Percentiles rank a stretch among this genome's conserved stretches.
Conservation (phyloP, 1,140 invertebrate genomes). For the Anoplolepis gracilipes region DNA sequence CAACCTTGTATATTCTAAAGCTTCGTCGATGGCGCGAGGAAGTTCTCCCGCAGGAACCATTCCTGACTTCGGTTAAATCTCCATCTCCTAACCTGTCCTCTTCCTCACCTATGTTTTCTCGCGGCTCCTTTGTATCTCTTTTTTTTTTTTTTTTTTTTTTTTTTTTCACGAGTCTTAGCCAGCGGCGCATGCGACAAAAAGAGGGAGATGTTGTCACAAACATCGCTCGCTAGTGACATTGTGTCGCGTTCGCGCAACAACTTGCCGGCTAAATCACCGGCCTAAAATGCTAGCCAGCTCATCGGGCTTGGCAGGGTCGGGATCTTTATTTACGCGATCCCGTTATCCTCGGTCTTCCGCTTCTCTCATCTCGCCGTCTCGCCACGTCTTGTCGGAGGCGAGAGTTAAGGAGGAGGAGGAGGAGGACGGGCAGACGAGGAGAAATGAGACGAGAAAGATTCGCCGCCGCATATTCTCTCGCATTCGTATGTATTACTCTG, state of each 20-base stretch:
- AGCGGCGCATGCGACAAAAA: slow-evolving; percentile 20
- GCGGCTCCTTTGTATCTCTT: background rate
- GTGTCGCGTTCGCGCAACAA: slow-evolving; percentile 14
- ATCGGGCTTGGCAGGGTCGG: background rate
- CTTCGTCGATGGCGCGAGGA: slow-evolving; percentile 20
- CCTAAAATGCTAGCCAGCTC: slow-evolving; percentile 20
- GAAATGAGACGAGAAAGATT: slow-evolving; percentile 32
- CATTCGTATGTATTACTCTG: slow-evolving; percentile 30
- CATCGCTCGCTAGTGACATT: background rate
- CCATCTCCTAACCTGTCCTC: background rate
- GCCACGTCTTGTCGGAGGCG: slow-evolving; percentile 8
- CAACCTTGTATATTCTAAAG: slow-evolving; percentile 20
- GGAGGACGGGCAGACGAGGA: background rate
- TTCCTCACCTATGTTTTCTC: background rate
- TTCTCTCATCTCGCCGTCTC: background rate
- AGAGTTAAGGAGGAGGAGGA: slow-evolving; percentile 25
- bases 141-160: too few species aligned
- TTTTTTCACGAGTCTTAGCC: background rate
- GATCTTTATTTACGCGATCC: slow-evolving; percentile 74
- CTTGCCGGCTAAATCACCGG: slow-evolving; percentile 32
- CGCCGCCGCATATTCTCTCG: background rate
- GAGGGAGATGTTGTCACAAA: slow-evolving; percentile 13
- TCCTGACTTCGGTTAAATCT: slow-evolving; percentile 48
- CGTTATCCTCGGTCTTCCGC: slow-evolving; percentile 64
- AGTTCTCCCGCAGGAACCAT: slow-evolving; percentile 37